These are phyloP conservation scores for Gambelia wislizenii DNA, from an alignment of 2,797 vertebrate genomes.

Conservation along the genomic window DNA sequence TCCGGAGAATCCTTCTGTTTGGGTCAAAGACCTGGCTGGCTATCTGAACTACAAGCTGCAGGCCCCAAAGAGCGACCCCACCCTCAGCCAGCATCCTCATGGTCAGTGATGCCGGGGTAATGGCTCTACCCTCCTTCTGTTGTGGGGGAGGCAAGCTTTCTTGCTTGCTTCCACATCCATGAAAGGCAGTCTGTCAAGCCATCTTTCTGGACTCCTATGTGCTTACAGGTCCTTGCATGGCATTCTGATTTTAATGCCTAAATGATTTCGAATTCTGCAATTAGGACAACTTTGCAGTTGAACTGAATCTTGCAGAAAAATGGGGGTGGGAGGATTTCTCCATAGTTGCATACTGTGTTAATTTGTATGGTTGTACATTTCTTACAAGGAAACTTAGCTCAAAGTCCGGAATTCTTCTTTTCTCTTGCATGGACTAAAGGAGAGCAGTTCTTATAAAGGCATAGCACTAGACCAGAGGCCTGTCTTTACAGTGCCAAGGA, in stretches of 20 bases:
- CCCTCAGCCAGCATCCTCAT: slow-evolving; percentile 89
- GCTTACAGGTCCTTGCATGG: background rate
- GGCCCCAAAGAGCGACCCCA: slow-evolving; percentile 84
- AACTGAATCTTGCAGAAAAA: too few species aligned
- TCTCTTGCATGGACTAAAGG: background rate
- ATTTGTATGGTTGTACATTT: background rate
- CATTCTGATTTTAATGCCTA: background rate
- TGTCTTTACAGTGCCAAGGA: background rate
- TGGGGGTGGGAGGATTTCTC: background rate
- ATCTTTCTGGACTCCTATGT: background rate
- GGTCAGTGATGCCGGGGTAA: slow-evolving; percentile 77
- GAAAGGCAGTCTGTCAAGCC: background rate
- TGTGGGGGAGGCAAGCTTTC: too few species aligned
- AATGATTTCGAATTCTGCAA: background rate
- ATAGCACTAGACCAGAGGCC: too few species aligned
- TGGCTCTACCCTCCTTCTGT: background rate
- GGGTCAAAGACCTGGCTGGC: slow-evolving; percentile 96
- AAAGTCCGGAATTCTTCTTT: too few species aligned
- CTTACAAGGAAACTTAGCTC: background rate
- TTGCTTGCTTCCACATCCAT: background rate
- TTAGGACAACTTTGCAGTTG: background rate
- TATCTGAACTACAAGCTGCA: slow-evolving; percentile 95
- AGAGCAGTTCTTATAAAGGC: background rate
- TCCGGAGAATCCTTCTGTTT: slow-evolving; percentile 92
- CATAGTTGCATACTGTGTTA: background rate